Base-by-base conservation (phyloP, 2,888 invertebrate species). In the Pristionchus fissidentatus region DNA sequence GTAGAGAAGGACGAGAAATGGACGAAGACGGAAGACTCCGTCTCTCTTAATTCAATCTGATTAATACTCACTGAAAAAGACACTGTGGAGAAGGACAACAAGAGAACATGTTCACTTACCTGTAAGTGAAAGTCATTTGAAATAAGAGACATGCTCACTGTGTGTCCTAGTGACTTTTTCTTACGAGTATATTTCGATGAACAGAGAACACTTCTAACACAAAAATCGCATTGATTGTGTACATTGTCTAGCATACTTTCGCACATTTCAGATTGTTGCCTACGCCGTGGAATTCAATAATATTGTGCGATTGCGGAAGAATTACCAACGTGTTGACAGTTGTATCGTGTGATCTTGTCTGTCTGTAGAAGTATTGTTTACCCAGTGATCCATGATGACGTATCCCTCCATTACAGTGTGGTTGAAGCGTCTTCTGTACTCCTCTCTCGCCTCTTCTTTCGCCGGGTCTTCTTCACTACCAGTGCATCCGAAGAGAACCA, bases 351-450 rank as follows among this genome's bases (percentile, higher is more conserved):
- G 26, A 26, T 13, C 32, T 32, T 60, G 26, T 29, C 29, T 8
- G n/a, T n/a, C 32, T 32, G 19, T 60, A 29, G 3, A 8, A 19
- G 29, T 19, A 4, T 32, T 8, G 7, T 32, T 60, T 19, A 60
- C 60, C 60, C 60, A 60, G n/a, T 60, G 60, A 32, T 60, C 60
- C 60, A 60, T 60, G 32, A 60, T 60, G n/a, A 26, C 60, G 60
- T 32, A 60, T 29, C 60, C 60, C 10, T 60, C 60, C 29, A 32
- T 60, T 15, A 60, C 32, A 3, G 29, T 60, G 7, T 60, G n/a
- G 29, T 32, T 3, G 13, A 32, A 60, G 4, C 60, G 32, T 15
- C 29, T n/a, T 3, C 10, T 15, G 32, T 60, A 60, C 13, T 29
- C 60, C 3, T 1, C 4, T 4, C 60, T 7, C 32, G 60, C 60